Evolutionary conservation across 2,888 invertebrate genomes (phyloP), one percentile per base, ranked within the genome.

Genomic region (Gryllus longicercus): DNA sequence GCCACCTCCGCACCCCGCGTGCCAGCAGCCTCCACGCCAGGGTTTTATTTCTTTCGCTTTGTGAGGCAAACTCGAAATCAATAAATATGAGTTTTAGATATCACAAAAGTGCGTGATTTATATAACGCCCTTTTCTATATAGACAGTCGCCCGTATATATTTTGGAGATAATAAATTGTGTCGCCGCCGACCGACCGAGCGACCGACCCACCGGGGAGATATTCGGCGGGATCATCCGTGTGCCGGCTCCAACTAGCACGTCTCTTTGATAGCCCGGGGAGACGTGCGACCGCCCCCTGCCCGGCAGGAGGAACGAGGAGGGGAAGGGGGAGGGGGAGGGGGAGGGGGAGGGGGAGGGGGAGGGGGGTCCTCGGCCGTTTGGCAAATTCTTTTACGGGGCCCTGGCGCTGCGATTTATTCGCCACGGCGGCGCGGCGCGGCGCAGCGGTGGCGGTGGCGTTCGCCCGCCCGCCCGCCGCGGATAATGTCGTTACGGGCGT

Each of bases 61-160:
- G 63, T 63, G n/a, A 63, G n/a, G 63, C 63, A 63, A 63, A 63
- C 63, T 63, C 63, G 63, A 63, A 63, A 63, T 63, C 63, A 63
- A 63, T 63, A 63, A 63, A 63, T 63, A 63, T 63, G 63, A 63
- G 63, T 63, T 63, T 63, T 63, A 63, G 63, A 63, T 63, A 63
- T n/a, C 63, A 63, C 63, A 63, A 63, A 63, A 63, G n/a, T 63
- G 63, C 63, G 63, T 63, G 63, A 63, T 63, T 63, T 63, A 63
- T 63, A 63, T n/a, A n/a, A 14, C 16, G 63, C 63, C 63, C 63
- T 63, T 63, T 63, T 63, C 63, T 63, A n/a, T 63, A 63, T 63
- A n/a, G 63, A 63, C 63, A 63, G 16, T 63, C 14, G 16, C 63
- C 4, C 63, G 63, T 63, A 63, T 63, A 63, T 63, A 63, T 63